Base-by-base conservation (phyloP, 2,888 invertebrate genomes). In the Zaprionus bogoriensis region DNA sequence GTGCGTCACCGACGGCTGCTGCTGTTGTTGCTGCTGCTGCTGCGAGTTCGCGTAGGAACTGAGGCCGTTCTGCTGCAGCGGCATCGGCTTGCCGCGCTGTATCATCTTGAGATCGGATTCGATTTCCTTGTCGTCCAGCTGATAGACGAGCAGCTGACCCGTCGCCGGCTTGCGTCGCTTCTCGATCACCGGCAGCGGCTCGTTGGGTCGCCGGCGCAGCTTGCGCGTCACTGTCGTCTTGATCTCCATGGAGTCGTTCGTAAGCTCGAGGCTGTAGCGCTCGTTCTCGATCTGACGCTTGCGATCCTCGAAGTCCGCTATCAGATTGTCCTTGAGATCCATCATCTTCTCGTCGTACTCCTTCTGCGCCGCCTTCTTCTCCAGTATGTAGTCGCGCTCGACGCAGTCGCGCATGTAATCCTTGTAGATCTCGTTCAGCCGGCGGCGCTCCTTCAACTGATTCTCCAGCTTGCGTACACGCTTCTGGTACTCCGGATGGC, bases 171-270 rank as follows among this genome's bases (percentile, higher is more conserved):
- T 96, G 53, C 98, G 92, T 1, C 98, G 94, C 91, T 98, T 98
- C 61, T 95, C 94, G 5, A 96, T 96, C 63, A 95, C 94, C 3
- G 98, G 98, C 38, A 96, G 93, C 0, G 98, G 98, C 90, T 98
- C 98, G 90, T 99, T 98, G 0, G 98, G 98, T 20, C 99, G 93
- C 64, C 98, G 93, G 3, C 99, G 92, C 22, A 99, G 92, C 90
- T 98, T 99, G 22, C 99, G 93, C 25, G 98, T 99, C 92, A 98
- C 96, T n/a, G 96, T 96, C 9, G 98, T 97, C 88, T 98, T 98
- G n/a, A 96, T 94, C 93, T 96, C 96, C 92, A 94, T 95, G 2
- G 95, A 95, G 90, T 96, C 97, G 67, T 96, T 97, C 52, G 96
- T 97, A 0, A 99, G 91, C 89, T 99, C 99, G 93, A 98, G 95